Evolutionary conservation across 2,888 invertebrate species (phyloP), one percentile per base, ranked within the genome.

Genomic region (Notocelia uddmanniana): DNA sequence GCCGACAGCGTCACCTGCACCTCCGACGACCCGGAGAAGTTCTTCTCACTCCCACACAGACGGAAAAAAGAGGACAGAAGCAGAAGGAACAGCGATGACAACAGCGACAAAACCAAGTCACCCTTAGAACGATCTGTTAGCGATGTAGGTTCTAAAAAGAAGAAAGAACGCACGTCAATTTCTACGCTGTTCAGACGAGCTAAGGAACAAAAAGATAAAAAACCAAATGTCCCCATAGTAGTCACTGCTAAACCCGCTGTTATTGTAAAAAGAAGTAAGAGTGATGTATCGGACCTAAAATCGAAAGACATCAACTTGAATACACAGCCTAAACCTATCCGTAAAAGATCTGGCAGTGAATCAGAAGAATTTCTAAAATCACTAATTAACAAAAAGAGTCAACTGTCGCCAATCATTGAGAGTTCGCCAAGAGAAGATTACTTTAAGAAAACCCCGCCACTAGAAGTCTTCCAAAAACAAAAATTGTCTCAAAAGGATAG

Each of bases 381-480:
- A 2, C 86, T 91, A 23, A 88, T 91, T 76, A 94, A 95, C 69
- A 95, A 95, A 76, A 96, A 96, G 81, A 93, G 95, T 71, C 97
- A 96, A 81, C 84, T 97, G 21, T 97, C 97, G 10, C 97, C 97
- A 0, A 97, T 97, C 64, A 97, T 97, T 76, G 97, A 97, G 88
- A 95, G 96, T 75, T 95, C 96, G 13, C 96, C 95, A 18, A 94
- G 96, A 76, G 96, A 96, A 78, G 96, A 96, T 82, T 96, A 96
- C 80, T 96, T 96, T 77, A 94, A 91, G 74, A 91, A 89, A 74
- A 91, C 88, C 26, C 83, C 92, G 6, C 93, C 93, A 0, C 81
- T 93, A 23, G 93, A 93, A 68, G 73, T 88, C 8, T 89, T 87
- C 73, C 87, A 89, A 71, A 92, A 90, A 76, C 85, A 92, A 77